phyloP scores from a whole-genome alignment of 2,113 vertebrate genomes.

The Carlito syrichta region DNA sequence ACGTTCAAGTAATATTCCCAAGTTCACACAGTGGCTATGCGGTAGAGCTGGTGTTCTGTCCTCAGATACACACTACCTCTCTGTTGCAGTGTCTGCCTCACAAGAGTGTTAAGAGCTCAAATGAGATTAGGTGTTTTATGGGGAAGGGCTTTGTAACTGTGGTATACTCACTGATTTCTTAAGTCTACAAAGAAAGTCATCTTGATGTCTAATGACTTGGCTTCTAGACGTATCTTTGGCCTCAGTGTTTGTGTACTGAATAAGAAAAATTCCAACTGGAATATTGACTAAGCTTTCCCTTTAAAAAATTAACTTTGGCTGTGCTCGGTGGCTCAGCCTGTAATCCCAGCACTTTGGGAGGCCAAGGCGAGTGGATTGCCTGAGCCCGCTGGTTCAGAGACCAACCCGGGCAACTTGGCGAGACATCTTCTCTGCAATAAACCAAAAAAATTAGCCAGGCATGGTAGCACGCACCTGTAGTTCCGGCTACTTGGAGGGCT shows the following conservation, averaged over 20 bases:
- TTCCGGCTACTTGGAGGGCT: too few relatives aligned
- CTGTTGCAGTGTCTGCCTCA: neutral
- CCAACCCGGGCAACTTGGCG: too few relatives aligned
- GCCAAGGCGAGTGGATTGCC: too few relatives aligned
- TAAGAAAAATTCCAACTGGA: neutral
- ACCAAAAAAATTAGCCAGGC: too few relatives aligned
- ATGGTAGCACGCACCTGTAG: too few relatives aligned
- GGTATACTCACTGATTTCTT: neutral
- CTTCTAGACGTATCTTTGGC: neutral
- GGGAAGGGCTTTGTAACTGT: neutral
- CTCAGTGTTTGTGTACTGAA: neutral
- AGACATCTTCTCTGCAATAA: too few relatives aligned
- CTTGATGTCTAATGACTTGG: neutral
- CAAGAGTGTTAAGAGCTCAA: neutral
- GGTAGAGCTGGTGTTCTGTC: neutral
- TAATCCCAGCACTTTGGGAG: too few relatives aligned
- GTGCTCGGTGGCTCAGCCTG: too few relatives aligned
- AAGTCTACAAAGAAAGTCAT: neutral
- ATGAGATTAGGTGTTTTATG: neutral
- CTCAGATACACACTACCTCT: neutral
- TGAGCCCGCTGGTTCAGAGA: too few relatives aligned
- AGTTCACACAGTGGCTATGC: neutral
- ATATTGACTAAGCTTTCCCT: neutral
- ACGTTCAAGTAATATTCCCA: neutral
- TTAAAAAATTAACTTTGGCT: slow-evolving; percentile 13